Evolutionary conservation across 2,888 invertebrate species (phyloP), one percentile per base, ranked within the genome.

Genomic region (Pardosa pseudoannulata): DNA sequence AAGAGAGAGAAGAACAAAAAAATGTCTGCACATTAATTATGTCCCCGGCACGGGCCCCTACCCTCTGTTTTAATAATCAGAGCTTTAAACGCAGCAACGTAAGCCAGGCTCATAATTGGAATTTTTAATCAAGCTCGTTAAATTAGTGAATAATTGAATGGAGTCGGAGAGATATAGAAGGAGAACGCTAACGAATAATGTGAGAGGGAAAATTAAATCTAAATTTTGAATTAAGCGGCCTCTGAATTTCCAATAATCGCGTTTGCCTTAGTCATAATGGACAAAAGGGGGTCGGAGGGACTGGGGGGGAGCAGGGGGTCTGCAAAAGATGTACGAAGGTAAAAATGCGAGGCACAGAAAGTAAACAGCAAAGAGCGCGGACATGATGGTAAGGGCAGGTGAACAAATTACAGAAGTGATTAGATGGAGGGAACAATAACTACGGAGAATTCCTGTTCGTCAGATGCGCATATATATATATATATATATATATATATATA

Each of bases 101-200:
- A 85, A 85, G 83, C 83, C 83, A 85, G 78, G 79, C 62, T 71
- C 79, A 79, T 87, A 87, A 87, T 87, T 87, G 87, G 87, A 87
- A 87, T 87, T 87, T 87, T 87, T 87, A 87, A 87, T 87, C 87
- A 87, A 80, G 79, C 87, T 80, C 87, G 87, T 87, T 87, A 87
- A 87, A 87, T 80, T 79, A 87, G 80, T 87, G 87, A 87, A 87
- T 87, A 87, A 87, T 87, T 87, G 87, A 87, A 80, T 87, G 87
- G 56, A 87, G 72, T 39, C 79, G 70, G 70, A 74, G 85, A 79
- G 79, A 79, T 79, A 86, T 80, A 87, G 87, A 73, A 76, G 75
- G 75, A 64, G 67, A 67, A 73, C 78, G 74, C 85, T 85, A 85
- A 85, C 87, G 87, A 87, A 87, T 80, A 85, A 85, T 68, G 83